Percentiles rank a stretch among this genome's conserved stretches.
Evolutionary conservation across 2,888 invertebrate species (phyloP).

Genomic region (Tyria jacobaeae): DNA sequence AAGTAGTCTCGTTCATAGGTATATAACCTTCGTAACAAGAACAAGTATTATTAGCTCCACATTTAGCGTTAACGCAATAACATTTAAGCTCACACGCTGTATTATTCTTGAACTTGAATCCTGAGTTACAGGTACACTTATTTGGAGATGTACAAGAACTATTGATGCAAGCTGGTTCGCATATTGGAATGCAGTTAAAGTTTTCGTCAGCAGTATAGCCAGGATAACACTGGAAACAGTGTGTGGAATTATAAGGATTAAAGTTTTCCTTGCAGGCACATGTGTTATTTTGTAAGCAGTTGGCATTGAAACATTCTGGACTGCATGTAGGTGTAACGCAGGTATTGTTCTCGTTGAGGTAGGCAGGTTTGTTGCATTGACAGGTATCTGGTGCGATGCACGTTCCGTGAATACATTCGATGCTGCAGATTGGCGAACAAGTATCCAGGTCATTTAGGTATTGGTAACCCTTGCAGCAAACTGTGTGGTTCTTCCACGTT

Average conservation of each 20-base stretch:
- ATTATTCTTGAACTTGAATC: slow-evolving; percentile 50
- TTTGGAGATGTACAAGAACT: slow-evolving; percentile 61
- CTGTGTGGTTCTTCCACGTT: slow-evolving; percentile 57
- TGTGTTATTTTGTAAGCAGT: slow-evolving; percentile 51
- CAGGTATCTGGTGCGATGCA: slow-evolving; percentile 74
- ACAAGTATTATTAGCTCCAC: slow-evolving; percentile 72
- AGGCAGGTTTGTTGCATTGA: slow-evolving; percentile 65
- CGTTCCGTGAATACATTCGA: slow-evolving; percentile 77
- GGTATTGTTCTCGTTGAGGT: slow-evolving; percentile 63
- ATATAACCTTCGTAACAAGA: slow-evolving; percentile 72
- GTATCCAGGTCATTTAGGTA: slow-evolving; percentile 63
- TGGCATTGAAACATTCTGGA: slow-evolving; percentile 67
- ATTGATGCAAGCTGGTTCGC: slow-evolving; percentile 47
- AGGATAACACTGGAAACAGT: slow-evolving; percentile 62
- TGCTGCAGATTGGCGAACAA: slow-evolving; percentile 82
- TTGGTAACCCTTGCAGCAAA: slow-evolving; percentile 78
- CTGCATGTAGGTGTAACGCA: slow-evolving; percentile 67
- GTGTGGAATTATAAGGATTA: slow-evolving; percentile 61
- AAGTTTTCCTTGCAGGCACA: slow-evolving; percentile 58
- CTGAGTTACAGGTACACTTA: slow-evolving; percentile 59
- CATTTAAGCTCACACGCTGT: slow-evolving; percentile 67
- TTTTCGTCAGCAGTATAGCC: slow-evolving; percentile 54
- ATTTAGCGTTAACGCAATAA: slow-evolving; percentile 76
- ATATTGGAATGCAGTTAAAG: slow-evolving; percentile 53
- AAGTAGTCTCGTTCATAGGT: slow-evolving; percentile 41